phyloP scores from a whole-genome alignment of 1,140 invertebrate species.

The Venturia canescens region DNA sequence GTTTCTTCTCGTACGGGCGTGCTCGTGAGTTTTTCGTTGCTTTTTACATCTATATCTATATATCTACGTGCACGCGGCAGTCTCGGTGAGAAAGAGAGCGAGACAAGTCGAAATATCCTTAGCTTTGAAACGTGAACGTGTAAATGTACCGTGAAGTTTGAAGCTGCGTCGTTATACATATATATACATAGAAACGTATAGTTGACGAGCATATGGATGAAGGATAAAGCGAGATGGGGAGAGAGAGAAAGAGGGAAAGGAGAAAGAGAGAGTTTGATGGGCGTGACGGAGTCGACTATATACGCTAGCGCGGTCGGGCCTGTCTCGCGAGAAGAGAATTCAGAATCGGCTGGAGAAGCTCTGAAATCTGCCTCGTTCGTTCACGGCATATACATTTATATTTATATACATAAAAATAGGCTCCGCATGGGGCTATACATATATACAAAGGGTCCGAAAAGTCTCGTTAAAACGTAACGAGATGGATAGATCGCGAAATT shows the following conservation, averaged over 20 bases:
- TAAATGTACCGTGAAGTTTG: conserved; percentile 29
- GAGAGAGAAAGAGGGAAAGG: too few relatives aligned
- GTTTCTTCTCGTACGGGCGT: not conserved
- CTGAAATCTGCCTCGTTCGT: not conserved
- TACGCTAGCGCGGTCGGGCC: not conserved
- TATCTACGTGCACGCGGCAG: too few relatives aligned
- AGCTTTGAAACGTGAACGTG: conserved; percentile 2
- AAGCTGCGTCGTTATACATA: conserved; percentile 19
- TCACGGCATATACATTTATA: not conserved
- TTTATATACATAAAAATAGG: not conserved
- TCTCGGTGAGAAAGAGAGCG: not conserved
- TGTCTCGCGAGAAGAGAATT: conserved; percentile 22
- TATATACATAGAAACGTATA: not conserved
- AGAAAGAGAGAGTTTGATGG: conserved; percentile 28
- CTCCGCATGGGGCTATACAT: too few relatives aligned
- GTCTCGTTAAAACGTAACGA: too few relatives aligned
- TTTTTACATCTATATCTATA: not conserved
- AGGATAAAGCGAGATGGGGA: conserved; percentile 9
- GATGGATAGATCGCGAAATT: too few relatives aligned
- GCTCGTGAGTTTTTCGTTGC: not conserved
- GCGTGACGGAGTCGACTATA: conserved; percentile 26
- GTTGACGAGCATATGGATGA: conserved; percentile 51
- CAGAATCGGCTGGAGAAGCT: not conserved
- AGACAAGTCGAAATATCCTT: conserved; percentile 13
- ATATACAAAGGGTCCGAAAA: too few relatives aligned